Base-by-base conservation (phyloP, 1,140 invertebrate genomes). In the Nasonia longicornis region DNA sequence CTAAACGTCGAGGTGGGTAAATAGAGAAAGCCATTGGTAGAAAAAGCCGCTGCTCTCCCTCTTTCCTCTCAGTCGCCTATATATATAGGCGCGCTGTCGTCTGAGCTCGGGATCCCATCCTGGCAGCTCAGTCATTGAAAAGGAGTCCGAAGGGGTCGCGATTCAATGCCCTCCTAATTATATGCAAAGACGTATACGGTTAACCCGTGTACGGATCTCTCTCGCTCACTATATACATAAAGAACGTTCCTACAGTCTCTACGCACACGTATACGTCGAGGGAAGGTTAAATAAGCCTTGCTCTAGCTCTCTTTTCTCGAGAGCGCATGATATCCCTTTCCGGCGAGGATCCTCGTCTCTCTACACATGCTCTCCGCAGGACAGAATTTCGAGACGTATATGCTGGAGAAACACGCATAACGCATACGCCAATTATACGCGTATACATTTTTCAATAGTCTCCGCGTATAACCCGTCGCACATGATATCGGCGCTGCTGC, bases 151-250 rank as follows among this genome's bases (percentile, higher is more conserved):
- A 84, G 84, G 85, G 85, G 82, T 83, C 84, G 85, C 82, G 83
- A 88, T 87, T 89, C 86, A 89, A 89, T 87, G 83, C 85, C 85
- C 83, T 85, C 85, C 85, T 89, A 89, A 89, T 89, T 88, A 88
- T 89, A 89, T 89, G 88, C 87, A 88, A 87, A 87, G 85, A 88
- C 83, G 85, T 82, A 84, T 81, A 75, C 73, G 77, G 83, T 82
- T 86, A 85, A 81, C 80, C 82, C 58, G 80, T 83, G 67, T 83
- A 83, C 82, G 67, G 77, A 79, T 79, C 31, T 79, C 38, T 31
- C 3, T 10, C 66, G 31, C 66, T 69, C 26, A 42, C 38, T 10
- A 45, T 58, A 58, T 20, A 64, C 52, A 78, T 79, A 82, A 45
- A 69, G 52, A 73, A 3, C 10, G 10, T 38, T 26, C 31, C 29